Percentiles rank a stretch among this genome's conserved stretches.
phyloP scores from a whole-genome alignment of 2,888 invertebrate genomes.

The Noctua comes region DNA sequence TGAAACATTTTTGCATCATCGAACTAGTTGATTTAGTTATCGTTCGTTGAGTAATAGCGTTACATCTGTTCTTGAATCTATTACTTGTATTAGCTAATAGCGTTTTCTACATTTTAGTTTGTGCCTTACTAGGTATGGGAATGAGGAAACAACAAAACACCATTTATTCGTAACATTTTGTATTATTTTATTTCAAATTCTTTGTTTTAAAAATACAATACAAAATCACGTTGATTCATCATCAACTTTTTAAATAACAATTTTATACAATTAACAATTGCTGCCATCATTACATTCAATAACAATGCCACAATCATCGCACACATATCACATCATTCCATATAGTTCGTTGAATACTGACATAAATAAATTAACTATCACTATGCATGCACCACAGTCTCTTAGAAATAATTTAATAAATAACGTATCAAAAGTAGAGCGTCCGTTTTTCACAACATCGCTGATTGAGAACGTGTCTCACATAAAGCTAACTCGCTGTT shows the following conservation, averaged over 20 bases:
- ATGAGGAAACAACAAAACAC: slow-evolving; percentile 63
- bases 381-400: slow-evolving; percentile 86
- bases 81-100: slow-evolving; percentile 11
- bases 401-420: slow-evolving; percentile 89
- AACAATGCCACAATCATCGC: slow-evolving; percentile 79
- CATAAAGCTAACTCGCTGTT: slow-evolving; percentile 72
- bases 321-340: slow-evolving; percentile 83
- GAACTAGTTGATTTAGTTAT: slow-evolving; percentile 30
- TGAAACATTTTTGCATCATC: slow-evolving; percentile 41
- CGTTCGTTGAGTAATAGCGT: slow-evolving; percentile 45
- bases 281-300: slow-evolving; percentile 72
- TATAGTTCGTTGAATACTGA: slow-evolving; percentile 87
- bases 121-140: not conserved
- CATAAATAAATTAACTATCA: slow-evolving; percentile 89
- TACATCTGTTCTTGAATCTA: slow-evolving; percentile 18
- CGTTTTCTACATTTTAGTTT: not conserved
- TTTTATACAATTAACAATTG: slow-evolving; percentile 78
- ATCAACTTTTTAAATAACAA: slow-evolving; percentile 79
- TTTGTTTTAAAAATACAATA: slow-evolving; percentile 83
- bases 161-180: slow-evolving; percentile 74
- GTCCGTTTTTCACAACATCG: slow-evolving; percentile 79
- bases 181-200: slow-evolving; percentile 80
- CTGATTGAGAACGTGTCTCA: slow-evolving; percentile 70
- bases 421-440: slow-evolving; percentile 82
- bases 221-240: slow-evolving; percentile 82